phyloP scores from a whole-genome alignment of 2,113 vertebrate genomes.

The Amphiprion percula region DNA sequence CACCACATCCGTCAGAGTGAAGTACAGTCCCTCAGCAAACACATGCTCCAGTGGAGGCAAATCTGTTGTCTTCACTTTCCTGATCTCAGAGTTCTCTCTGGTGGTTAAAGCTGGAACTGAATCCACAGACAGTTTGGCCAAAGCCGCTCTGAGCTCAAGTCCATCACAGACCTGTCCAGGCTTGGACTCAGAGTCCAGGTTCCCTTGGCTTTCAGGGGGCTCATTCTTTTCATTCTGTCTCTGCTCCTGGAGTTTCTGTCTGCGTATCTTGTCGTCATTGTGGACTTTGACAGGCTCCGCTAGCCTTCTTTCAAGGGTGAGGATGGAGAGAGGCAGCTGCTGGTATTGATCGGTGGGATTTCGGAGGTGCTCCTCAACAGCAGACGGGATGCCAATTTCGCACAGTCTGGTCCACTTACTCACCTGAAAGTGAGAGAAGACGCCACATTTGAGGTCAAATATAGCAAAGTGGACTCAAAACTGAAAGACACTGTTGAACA shows the following conservation, averaged over 20 bases:
- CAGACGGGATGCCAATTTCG: constrained; percentile 93
- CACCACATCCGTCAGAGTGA: constrained; percentile 95
- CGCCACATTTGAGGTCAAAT: background rate
- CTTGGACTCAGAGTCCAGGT: background rate
- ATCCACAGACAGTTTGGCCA: constrained; percentile 87
- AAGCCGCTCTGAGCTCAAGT: constrained; percentile 89
- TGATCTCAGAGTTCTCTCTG: constrained; percentile 89
- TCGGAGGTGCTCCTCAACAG: constrained; percentile 88
- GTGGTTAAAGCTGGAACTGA: constrained; percentile 72
- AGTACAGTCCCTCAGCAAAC: constrained; percentile 97
- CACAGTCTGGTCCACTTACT: constrained; percentile 98
- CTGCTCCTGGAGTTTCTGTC: constrained; percentile 91
- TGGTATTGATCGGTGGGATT: constrained; percentile 66
- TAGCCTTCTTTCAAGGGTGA: constrained; percentile 90
- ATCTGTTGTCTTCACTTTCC: constrained; percentile 90
- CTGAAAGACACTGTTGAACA: background rate
- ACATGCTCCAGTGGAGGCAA: constrained; percentile 91
- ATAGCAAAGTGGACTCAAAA: background rate
- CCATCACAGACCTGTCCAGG: constrained; percentile 40
- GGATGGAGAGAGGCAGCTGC: constrained; percentile 86
- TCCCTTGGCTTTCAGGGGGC: constrained; percentile 12
- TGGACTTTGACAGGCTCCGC: constrained; percentile 94
- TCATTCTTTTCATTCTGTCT: constrained; percentile 26
- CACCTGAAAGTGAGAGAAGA: constrained; percentile 83
- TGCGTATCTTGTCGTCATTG: constrained; percentile 96